Evolutionary conservation across 2,113 vertebrate genomes (phyloP), one percentile per base, ranked within the genome.

Genomic region (Nothobranchius kuhntae): DNA sequence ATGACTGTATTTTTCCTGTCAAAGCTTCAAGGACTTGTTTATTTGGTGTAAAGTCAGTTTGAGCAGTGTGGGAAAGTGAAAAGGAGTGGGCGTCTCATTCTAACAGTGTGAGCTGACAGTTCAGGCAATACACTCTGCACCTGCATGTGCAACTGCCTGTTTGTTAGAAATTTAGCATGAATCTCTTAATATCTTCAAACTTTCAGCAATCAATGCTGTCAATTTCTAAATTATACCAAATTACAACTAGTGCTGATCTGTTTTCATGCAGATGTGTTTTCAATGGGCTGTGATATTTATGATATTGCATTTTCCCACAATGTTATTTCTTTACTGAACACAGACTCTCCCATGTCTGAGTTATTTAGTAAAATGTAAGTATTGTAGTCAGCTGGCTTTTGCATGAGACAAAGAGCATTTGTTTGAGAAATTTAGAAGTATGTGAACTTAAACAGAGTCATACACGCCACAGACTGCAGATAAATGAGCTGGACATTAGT

Each of bases 401-500:
- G 52, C 64, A 13, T 13, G 47, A 72, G 30, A 48, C 57, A 50
- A 36, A 13, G 14, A 45, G 51, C 69, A 66, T 75, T 71, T 81
- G 71, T 68, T 58, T 53, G 66, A 71, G 61, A 72, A 62, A 44
- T 21, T 59, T 7, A 1, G 40, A 50, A 72, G 67, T 54, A 13
- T 47, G 76, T 81, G 68, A 69, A 77, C 65, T 65, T 48, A 13
- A 40, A 21, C 69, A 54, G 30, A 40, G 78, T 82, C 80, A 81
- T 69, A 76, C 74, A 71, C 75, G 68, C 67, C 66, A 69, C 15
- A 51, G 66, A 78, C 36, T 56, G 67, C 68, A 76, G 85, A 87
- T 84, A 54, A 84, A 87, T 84, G 83, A 89, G 85, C 78, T 79
- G 80, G 83, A 72, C 72, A 57, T 84, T 85, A 87, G 88, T 87